Conservation (phyloP, 2,888 invertebrate genomes). For the Cantharis flavilabris region DNA sequence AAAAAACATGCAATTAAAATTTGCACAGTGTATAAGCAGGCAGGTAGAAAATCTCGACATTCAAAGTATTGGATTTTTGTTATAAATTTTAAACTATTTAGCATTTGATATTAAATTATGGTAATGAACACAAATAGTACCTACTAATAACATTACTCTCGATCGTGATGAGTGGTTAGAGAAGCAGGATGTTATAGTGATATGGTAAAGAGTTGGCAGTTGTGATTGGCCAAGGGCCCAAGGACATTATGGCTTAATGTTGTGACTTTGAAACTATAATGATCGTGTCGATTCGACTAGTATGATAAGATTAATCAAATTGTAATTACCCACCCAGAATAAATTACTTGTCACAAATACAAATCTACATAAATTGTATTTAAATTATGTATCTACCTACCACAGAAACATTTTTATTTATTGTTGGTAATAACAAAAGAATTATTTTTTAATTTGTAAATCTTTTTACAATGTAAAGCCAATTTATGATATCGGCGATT, state of each 20-base stretch:
- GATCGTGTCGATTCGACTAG: constrained; percentile 12
- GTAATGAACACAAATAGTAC: constrained; percentile 11
- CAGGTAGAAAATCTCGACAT: not conserved
- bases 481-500: not conserved
- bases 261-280: constrained; percentile 14
- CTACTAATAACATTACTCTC: constrained; percentile 13
- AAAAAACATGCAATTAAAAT: not conserved
- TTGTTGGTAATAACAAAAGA: not conserved
- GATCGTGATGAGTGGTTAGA: constrained; percentile 12
- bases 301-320: constrained; percentile 16
- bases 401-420: not conserved
- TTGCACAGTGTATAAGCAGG: not conserved
- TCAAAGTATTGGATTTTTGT: not conserved
- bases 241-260: constrained; percentile 20
- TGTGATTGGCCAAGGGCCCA: constrained; percentile 19
- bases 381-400: not conserved
- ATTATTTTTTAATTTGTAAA: not conserved
- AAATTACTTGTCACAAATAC: not conserved
- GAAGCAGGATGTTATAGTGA: constrained; percentile 17
- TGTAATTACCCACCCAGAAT: constrained; percentile 6
- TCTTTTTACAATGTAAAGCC: not conserved
- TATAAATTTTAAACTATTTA: not conserved
- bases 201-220: constrained; percentile 16
- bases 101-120: not conserved
- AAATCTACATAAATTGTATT: not conserved